Evolutionary conservation across 2,888 invertebrate species (phyloP).

Genomic region (Drosophila incognita): DNA sequence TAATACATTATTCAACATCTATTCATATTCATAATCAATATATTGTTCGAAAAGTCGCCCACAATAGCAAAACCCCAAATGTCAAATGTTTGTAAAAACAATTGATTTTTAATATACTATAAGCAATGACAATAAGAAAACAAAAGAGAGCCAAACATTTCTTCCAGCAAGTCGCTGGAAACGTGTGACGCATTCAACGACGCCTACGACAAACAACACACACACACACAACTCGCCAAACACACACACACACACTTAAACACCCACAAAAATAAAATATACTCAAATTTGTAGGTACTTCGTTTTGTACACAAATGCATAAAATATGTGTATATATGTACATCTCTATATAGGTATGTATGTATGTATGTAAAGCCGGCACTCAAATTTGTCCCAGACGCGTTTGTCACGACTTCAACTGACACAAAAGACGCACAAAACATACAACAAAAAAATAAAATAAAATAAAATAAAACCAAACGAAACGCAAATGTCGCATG

Average conservation of each 20-base stretch:
- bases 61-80: constrained; percentile 46
- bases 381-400: constrained; percentile 65
- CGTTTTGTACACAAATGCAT: constrained; percentile 1
- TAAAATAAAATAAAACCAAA: constrained; percentile 18
- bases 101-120: constrained; percentile 55
- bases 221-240: too few relatives aligned
- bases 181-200: constrained; percentile 40
- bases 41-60: constrained; percentile 17
- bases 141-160: constrained; percentile 34
- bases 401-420: constrained; percentile 66
- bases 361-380: constrained; percentile 29
- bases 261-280: constrained; percentile 6
- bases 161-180: constrained; percentile 24
- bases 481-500: constrained; percentile 64
- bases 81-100: constrained; percentile 68
- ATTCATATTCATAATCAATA: not conserved
- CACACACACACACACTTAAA: constrained; percentile 50
- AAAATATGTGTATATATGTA: constrained; percentile 19
- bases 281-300: constrained; percentile 21
- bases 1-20: constrained; percentile 3
- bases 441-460: constrained; percentile 3
- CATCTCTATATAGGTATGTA: constrained; percentile 13
- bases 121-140: constrained; percentile 19
- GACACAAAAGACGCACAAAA: constrained; percentile 58
- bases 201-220: constrained; percentile 31